Evolutionary conservation across 2,113 vertebrate genomes (phyloP).

Genomic region (Hystrix brachyura): DNA sequence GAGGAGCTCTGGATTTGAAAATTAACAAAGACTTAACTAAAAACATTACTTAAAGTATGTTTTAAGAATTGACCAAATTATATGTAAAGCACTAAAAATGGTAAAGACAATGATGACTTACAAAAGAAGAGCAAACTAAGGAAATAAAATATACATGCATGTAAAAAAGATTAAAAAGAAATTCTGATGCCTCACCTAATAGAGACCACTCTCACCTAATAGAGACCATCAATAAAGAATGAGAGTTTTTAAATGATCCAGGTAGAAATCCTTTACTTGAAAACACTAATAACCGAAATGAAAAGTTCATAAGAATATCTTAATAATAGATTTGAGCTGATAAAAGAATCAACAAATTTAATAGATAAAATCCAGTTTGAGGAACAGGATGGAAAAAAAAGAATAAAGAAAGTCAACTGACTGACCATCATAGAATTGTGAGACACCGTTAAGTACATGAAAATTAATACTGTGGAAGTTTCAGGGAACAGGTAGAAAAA

Average conservation of each 20-base stretch:
- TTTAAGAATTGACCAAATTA: not conserved
- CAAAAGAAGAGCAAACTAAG: not conserved
- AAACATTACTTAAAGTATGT: not conserved
- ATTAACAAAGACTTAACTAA: not conserved
- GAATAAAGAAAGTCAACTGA: not conserved
- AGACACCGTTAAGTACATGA: not conserved
- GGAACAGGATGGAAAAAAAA: not conserved
- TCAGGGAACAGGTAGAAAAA: not conserved
- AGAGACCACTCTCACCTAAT: not conserved
- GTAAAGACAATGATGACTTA: not conserved
- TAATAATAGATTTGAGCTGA: not conserved
- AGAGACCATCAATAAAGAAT: not conserved
- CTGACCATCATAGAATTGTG: not conserved
- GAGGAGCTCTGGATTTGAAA: not conserved
- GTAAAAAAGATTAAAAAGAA: not conserved
- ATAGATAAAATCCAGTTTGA: not conserved
- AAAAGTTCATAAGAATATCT: not conserved
- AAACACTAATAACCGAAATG: not conserved
- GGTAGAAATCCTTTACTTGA: not conserved
- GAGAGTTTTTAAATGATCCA: not conserved
- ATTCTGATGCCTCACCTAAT: not conserved
- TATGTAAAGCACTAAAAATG: not conserved
- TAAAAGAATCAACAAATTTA: not conserved
- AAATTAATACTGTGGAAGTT: not conserved
- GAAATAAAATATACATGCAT: not conserved